A percentile compares a stretch with the other conserved stretches of the same genome.
Conservation (phyloP, 2,113 vertebrate genomes). For the Carassius carassius region DNA sequence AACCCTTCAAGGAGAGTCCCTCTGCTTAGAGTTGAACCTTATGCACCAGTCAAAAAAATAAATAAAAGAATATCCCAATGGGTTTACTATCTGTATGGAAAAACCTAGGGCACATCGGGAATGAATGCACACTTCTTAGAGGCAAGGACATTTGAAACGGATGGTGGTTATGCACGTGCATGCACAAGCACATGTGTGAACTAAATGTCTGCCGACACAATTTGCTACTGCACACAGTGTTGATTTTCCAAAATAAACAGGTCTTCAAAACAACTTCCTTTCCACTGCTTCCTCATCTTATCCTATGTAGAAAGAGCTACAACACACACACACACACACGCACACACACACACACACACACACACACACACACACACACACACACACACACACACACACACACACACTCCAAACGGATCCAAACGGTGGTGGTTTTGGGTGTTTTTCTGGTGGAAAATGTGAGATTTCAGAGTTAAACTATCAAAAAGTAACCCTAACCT, state of each 20-base stretch:
- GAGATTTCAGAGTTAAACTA: slow-evolving; percentile 51
- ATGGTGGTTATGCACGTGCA: slow-evolving; percentile 39
- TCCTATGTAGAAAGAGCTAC: slow-evolving; percentile 55
- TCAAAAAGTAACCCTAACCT: background rate
- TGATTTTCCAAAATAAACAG: slow-evolving; percentile 71
- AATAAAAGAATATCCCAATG: slow-evolving; percentile 33
- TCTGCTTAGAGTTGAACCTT: slow-evolving; percentile 60
- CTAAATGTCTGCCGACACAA: slow-evolving; percentile 56
- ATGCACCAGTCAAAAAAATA: background rate
- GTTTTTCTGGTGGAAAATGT: slow-evolving; percentile 52
- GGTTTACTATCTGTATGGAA: slow-evolving; percentile 61
- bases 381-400: slow-evolving; percentile 27
- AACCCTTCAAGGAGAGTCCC: slow-evolving; percentile 60
- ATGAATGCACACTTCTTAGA: slow-evolving; percentile 53
- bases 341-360: slow-evolving; percentile 22
- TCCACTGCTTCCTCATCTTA: slow-evolving; percentile 58
- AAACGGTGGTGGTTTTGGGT: background rate
- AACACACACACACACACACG: slow-evolving; percentile 47
- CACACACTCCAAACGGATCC: background rate
- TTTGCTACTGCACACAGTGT: slow-evolving; percentile 47
- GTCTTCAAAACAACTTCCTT: slow-evolving; percentile 66
- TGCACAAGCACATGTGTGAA: slow-evolving; percentile 11
- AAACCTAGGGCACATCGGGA: slow-evolving; percentile 40
- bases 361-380: slow-evolving; percentile 33
- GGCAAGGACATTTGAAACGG: slow-evolving; percentile 20